Percentiles rank a stretch among this genome's conserved stretches.
phyloP scores from a whole-genome alignment of 2,888 invertebrate genomes.

The Drosophila multiciliata region DNA sequence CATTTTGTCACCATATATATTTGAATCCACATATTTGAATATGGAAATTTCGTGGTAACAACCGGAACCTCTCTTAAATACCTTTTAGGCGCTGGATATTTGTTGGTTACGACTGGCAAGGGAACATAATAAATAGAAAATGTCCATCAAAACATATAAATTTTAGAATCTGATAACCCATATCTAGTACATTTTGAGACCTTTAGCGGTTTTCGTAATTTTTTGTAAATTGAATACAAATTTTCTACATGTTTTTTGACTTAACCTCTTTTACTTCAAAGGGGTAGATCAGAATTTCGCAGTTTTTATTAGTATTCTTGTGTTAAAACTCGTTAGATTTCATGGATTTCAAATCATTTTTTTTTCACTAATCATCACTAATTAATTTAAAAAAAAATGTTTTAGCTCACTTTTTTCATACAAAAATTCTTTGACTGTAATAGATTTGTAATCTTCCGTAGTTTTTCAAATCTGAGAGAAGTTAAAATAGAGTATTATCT shows the following conservation, averaged over 20 bases:
- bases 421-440: background rate
- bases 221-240: background rate
- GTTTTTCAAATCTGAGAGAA: background rate
- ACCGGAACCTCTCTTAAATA: conserved; percentile 40
- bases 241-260: background rate
- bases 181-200: background rate
- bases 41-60: conserved; percentile 39
- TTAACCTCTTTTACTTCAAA: background rate
- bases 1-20: conserved; percentile 40
- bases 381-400: background rate
- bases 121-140: background rate
- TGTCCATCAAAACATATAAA: background rate
- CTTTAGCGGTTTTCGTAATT: background rate
- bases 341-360: background rate
- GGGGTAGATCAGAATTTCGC: background rate
- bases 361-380: background rate
- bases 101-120: background rate
- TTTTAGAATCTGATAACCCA: background rate
- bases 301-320: background rate
- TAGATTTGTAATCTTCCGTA: background rate
- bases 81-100: background rate
- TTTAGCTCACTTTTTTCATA: background rate
- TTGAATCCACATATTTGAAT: conserved; percentile 34
- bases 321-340: background rate
- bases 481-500: background rate